These are phyloP conservation scores for Ophion slaviceki DNA, from an alignment of 2,888 invertebrate species.

Conservation along the genomic window DNA sequence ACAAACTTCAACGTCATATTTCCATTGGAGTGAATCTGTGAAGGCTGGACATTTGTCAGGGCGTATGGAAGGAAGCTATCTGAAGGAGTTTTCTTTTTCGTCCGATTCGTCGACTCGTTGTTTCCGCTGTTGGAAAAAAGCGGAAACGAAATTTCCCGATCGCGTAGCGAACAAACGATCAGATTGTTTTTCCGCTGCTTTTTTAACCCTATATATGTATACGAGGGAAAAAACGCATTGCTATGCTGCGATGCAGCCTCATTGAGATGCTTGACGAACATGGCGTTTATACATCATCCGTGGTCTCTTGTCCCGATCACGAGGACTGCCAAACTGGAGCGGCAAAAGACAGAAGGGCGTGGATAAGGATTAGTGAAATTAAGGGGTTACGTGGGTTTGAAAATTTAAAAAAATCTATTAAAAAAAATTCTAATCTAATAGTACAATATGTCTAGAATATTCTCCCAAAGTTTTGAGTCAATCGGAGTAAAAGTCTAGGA, in stretches of 20 bases:
- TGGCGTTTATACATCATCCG: slow-evolving; percentile 37
- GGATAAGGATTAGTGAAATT: slow-evolving; percentile 63
- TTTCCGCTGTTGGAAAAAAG: not conserved
- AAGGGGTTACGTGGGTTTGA: too few species aligned
- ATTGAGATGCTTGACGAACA: slow-evolving; percentile 41
- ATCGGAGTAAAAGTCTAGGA: too few species aligned
- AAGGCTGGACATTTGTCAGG: not conserved
- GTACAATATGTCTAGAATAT: too few species aligned
- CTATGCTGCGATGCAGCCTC: slow-evolving; percentile 30
- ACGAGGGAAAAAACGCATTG: not conserved
- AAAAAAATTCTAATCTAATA: too few species aligned
- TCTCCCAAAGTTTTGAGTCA: too few species aligned
- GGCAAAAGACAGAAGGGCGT: slow-evolving; percentile 20
- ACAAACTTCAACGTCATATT: not conserved
- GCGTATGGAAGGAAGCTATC: not conserved
- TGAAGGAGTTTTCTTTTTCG: not conserved
- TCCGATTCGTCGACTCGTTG: not conserved
- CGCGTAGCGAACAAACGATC: not conserved
- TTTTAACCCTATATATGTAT: not conserved
- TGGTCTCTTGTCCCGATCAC: slow-evolving; percentile 23
- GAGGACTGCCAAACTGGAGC: not conserved
- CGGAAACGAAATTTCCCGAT: not conserved
- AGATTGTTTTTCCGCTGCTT: not conserved
- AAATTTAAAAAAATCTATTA: too few species aligned
- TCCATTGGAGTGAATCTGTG: not conserved